A percentile compares a stretch with the other conserved stretches of the same genome.
Conservation (phyloP, 2,113 vertebrate species). For the Dipodomys ordii region DNA sequence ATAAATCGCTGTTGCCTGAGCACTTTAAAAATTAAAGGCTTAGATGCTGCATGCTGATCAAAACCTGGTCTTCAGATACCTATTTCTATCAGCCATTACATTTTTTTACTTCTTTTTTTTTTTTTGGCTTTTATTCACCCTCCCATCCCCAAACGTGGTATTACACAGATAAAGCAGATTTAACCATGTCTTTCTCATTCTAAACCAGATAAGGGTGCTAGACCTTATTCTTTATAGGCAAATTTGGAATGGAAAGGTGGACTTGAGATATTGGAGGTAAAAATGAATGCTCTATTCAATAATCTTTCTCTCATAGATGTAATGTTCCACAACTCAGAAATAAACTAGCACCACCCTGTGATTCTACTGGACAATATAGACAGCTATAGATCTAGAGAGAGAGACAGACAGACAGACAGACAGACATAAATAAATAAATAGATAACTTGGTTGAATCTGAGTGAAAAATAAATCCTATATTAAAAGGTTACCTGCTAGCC, state of each 20-base stretch:
- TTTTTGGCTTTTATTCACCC: not conserved
- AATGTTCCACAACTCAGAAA: not conserved
- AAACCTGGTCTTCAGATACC: slow-evolving; percentile 12
- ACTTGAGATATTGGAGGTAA: not conserved
- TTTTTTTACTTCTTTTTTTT: slow-evolving; percentile 17
- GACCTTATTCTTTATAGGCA: not conserved
- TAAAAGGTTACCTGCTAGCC: not conserved
- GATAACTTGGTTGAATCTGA: not conserved
- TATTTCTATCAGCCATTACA: slow-evolving; percentile 24
- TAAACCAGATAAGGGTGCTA: not conserved
- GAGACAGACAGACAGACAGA: too few relatives aligned
- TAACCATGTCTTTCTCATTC: not conserved
- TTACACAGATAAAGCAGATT: not conserved
- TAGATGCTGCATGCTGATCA: slow-evolving; percentile 43
- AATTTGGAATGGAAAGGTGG: not conserved
- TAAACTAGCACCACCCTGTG: not conserved
- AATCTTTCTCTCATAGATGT: not conserved
- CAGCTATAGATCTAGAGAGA: too few relatives aligned
- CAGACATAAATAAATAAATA: not conserved
- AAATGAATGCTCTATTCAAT: not conserved
- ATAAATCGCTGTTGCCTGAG: slow-evolving; percentile 50
- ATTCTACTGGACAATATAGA: too few relatives aligned
- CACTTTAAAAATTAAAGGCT: slow-evolving; percentile 75
- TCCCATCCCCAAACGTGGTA: not conserved
- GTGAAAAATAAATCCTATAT: not conserved